Base-by-base conservation (phyloP, 2,797 vertebrate genomes). In the Sebastolobus alascanus region DNA sequence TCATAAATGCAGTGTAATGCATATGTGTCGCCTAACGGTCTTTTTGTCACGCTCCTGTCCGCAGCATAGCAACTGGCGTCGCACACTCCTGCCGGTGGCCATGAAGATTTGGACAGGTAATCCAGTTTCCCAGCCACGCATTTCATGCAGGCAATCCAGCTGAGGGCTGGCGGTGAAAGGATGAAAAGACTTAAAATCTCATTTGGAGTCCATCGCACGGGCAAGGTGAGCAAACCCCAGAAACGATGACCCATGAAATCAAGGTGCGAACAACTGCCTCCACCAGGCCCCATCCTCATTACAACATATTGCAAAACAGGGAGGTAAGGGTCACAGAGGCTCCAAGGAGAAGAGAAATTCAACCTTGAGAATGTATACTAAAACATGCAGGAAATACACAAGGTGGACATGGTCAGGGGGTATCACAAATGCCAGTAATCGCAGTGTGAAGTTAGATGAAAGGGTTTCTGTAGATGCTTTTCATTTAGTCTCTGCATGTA, bases 241-340 rank as follows among this genome's bases (percentile, higher is more conserved):
- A 79, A 69, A 90, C 56, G 10, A 63, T 85, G 87, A 92, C 85
- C 92, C 84, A 13, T 90, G 87, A 90, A 92, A 92, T 89, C 75
- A 82, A 77, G 79, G 81, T 58, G 69, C 2, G 8, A 56, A 84
- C 73, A 27, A 12, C 33, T 38, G 71, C 64, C 64, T 76, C 73
- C 56, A 16, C 40, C 54, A 18, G 79, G 29, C 33, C 22, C 70
- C 61, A 25, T 77, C 69, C 76, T 83, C 72, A 77, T 87, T 77
- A 77, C 40, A 29, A 35, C 63, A 31, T 67, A 65, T 38, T 61
- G 61, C 59, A 73, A 58, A 82, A 61, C 14, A 22, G 52, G 38
- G 27, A 75, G 25, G 66, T 25, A 55, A 77, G 82, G 80, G 85
- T 84, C 75, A 67, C 4, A 31, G 61, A 66, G 58, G 75, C 60